Percentiles rank a stretch among this genome's conserved stretches.
Conservation (phyloP, 2,888 invertebrate species). For the Cataglyphis altisquamis region DNA sequence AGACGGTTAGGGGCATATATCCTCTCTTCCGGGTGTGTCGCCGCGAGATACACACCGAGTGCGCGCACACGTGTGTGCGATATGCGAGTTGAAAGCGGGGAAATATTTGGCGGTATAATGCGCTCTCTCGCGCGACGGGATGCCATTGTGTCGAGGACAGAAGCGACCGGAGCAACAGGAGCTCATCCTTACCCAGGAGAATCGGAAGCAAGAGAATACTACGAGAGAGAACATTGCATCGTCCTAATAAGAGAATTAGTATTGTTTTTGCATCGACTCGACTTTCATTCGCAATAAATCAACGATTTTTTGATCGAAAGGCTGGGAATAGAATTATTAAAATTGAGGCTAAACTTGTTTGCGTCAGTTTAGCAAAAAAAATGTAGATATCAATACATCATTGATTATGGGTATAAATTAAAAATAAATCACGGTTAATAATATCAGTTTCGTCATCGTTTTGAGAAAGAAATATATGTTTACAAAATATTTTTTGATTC, state of each 20-base stretch:
- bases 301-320: neutral
- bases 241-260: slow-evolving; percentile 19
- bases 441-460: neutral
- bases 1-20: slow-evolving; percentile 83
- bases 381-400: neutral
- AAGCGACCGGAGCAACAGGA: slow-evolving; percentile 80
- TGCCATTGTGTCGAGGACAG: slow-evolving; percentile 80
- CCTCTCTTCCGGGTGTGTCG: slow-evolving; percentile 77
- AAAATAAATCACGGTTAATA: slow-evolving; percentile 9
- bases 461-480: slow-evolving; percentile 2
- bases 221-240: slow-evolving; percentile 26
- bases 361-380: neutral
- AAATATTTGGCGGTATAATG: slow-evolving; percentile 73
- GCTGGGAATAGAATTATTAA: neutral
- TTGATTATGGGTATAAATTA: neutral
- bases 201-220: slow-evolving; percentile 35
- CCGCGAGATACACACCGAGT: slow-evolving; percentile 61
- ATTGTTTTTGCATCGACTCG: neutral
- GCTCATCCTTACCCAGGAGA: slow-evolving; percentile 73
- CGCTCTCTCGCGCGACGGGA: slow-evolving; percentile 73
- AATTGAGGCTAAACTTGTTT: slow-evolving; percentile 4
- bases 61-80: slow-evolving; percentile 41
- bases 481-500: slow-evolving; percentile 7
- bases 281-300: slow-evolving; percentile 12
- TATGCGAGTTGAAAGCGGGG: slow-evolving; percentile 60